Evolutionary conservation across 2,113 vertebrate genomes (phyloP), one percentile per base, ranked within the genome.

Genomic region (Atherinomorus stipes): DNA sequence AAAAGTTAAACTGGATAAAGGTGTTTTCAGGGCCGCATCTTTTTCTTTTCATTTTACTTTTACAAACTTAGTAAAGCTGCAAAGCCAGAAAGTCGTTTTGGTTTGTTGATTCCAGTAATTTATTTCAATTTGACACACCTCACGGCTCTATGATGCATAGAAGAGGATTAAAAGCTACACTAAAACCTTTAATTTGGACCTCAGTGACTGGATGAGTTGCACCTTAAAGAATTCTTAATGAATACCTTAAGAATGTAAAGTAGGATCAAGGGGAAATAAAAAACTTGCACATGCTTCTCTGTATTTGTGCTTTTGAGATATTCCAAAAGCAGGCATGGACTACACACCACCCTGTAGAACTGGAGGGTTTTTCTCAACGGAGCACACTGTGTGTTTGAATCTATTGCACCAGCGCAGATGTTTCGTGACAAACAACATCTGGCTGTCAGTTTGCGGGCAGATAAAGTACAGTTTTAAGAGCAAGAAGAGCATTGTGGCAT

Each of bases 241-340:
- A 54, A 58, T 71, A 63, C 28, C 2, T 67, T 13, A 56, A 73
- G 67, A 77, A 85, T 64, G 50, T 45, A 71, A 64, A 80, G 49
- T 9, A 34, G 61, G 26, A 45, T 84, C 79, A 0, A 8, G 85
- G 81, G 81, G 84, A 89, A 84, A 78, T 62, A 74, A 71, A 85
- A 72, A 85, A 72, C 62, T 72, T 64, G 64, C 4, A n/a, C 42
- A 42, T 1, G 51, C 10, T 65, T 38, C 57, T 10, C 63, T 52
- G 54, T 71, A 56, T 38, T 19, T 28, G 2, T 47, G 16, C 22
- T 64, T 64, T 49, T 54, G 26, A 71, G 38, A 34, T 19, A 25
- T 12, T 59, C 40, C 15, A 18, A 47, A 40, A 21, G n/a, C 45
- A 23, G 21, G 19, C 5, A 2, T 26, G 38, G 38, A 49, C 12